Base-by-base conservation (phyloP, 2,797 vertebrate species). In the Myripristis murdjan region DNA sequence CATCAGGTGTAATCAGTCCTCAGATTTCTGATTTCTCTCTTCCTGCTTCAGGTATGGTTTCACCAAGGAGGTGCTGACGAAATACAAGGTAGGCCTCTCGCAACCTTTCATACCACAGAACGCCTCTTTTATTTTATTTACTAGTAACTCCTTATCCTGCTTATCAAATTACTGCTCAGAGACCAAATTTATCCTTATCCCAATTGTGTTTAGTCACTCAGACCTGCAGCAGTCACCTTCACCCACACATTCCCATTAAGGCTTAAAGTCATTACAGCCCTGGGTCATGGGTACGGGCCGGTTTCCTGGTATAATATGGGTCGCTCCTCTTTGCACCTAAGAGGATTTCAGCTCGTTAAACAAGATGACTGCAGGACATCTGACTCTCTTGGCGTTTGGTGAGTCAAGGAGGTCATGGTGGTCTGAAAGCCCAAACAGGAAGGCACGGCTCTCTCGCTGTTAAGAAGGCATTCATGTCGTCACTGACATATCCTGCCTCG, bases 1-100 rank as follows among this genome's bases (percentile, higher is more conserved):
- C 6, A 46, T 57, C 14, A 5, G 15, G 2, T 49, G 1, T 20
- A 15, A 53, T 41, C 26, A 67, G 61, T 11, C 4, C 8, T 62
- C 1, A 6, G 22, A 39, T 28, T 3, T 28, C 6, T 23, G 41
- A 4, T 56, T 58, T 73, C 54, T 87, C 66, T 70, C 89, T 72
- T 79, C 61, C 63, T 55, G 52, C 12, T 88, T 68, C 70, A 99
- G 97, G 80, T 99, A 99, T 0, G 98, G 98, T 51, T 98, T 99
- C 79, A 95, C 96, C 64, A 98, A 97, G 87, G 98, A 99, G 92
- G 96, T 99, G 52, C 88, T 97, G 92, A 91, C 91, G 20, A 99
- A 99, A 93, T 99, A 99, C 79, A 97, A 96, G 96, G 97, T 98
- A 87, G 15, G 87, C 63, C 63, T 52, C 4, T 20, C 52, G 54